Base-by-base conservation (phyloP, 2,113 vertebrate genomes). In the Gadus chalcogrammus region DNA sequence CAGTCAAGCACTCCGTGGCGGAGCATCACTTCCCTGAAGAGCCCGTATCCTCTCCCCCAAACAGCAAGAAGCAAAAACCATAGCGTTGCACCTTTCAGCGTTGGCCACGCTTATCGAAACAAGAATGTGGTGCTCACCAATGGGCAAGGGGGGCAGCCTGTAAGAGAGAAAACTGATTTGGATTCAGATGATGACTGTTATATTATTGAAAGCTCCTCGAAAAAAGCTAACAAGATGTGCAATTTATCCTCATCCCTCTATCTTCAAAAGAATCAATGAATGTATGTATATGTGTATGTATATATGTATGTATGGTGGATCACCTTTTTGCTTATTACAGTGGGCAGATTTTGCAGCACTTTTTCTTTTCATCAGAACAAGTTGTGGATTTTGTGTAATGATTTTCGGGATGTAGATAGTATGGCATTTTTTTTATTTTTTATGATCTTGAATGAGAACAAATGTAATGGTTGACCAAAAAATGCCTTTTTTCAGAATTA, bases 101-200 rank as follows among this genome's bases (percentile, higher is more conserved):
- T 35, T 7, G 6, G 2, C 8, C 8, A 48, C 42, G 8, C 42
- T 12, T 48, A 48, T 48, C 42, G 71, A 65, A n/a, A 60, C 6
- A 15, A 67, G 35, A 16, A 79, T 7, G 35, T 72, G 1, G 8
- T 16, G 55, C 18, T 80, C 38, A 73, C 82, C 24, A 80, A 68
- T n/a, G 78, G 28, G 13, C 64, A 72, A 55, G 58, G 28, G 1
- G 38, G 1, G 0, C 61, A 20, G 70, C 56, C 73, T 35, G 56
- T 71, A 12, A 82, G 68, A 1, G 65, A 71, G 7, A 79, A 67
- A 16, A 8, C 38, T 0, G 74, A 9, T 35, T 65, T 38, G 4
- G 75, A 78, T 48, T 58, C 17, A 0, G 88, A 88, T 6, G 73
- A 89, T 38, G 89, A 91, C 72, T 91, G 90, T 83, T 91, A 83